Base-by-base conservation (phyloP, 92 coral and sea anemone species). In the Parazoanthus swiftii region DNA sequence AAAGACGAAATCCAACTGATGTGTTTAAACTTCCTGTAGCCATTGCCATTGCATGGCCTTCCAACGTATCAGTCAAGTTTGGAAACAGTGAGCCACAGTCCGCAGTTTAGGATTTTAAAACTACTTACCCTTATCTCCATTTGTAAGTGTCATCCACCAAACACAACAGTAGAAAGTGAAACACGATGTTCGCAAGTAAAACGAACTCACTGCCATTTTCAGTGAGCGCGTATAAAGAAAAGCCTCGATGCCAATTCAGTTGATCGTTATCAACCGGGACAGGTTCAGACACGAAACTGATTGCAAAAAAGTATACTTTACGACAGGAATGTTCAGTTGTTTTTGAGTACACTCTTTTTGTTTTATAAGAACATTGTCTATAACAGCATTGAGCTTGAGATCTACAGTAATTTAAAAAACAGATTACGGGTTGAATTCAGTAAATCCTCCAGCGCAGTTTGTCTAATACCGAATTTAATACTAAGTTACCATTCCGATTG, bases 101-200 rank as follows among this genome's bases (percentile, higher is more conserved):
- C 5, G 15, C 58, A 51, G 15, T 51, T 51, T 11, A 70, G 75
- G 33, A 18, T 14, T 15, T 29, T 29, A 29, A 44, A 6, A 3
- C 16, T 15, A 14, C 78, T 74, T 74, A 74, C 78, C 78, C 14
- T 74, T 13, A 35, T 74, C 78, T 10, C n/a, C 78, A 11, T 37
- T 74, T 74, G 78, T 37, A 23, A 37, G 46, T 74, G 78, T 16
- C 23, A 74, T 74, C 78, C 78, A 74, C 0, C 37, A 42, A 74
- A 74, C 46, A 74, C 46, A 74, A 42, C 78, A 35, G 78, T 16
- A 74, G 78, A 74, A 74, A 74, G 48, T 21, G n/a, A 36, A 74
- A 74, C 48, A 74, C 21, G 4, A 14, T 11, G 42, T 74, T 74
- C 43, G 44, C 13, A 35, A 74, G 78, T 74, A 14, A 42, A 35